A percentile compares a stretch with the other conserved stretches of the same genome.
phyloP scores from a whole-genome alignment of 2,888 invertebrate genomes.

The Endomychus coccineus region DNA sequence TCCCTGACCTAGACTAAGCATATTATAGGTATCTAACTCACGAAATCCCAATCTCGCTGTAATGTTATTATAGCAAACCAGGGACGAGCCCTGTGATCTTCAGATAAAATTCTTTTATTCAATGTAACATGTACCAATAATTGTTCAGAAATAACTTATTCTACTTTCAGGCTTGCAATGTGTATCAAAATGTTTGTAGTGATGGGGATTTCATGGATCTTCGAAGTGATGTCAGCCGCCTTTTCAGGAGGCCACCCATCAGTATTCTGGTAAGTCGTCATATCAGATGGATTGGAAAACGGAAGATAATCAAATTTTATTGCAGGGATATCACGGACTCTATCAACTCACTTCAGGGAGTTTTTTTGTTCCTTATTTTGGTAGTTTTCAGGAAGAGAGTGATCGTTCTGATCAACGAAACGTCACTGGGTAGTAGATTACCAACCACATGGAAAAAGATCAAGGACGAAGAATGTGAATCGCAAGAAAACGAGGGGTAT shows the following conservation, averaged over 20 bases:
- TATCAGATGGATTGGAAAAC: constrained; percentile 8
- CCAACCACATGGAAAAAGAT: constrained; percentile 38
- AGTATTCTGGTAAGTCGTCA: constrained; percentile 34
- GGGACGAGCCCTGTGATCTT: too few species aligned
- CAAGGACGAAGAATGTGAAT: constrained; percentile 45
- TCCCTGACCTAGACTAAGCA: too few species aligned
- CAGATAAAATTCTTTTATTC: too few species aligned
- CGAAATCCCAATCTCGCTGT: too few species aligned
- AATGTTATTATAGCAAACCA: too few species aligned
- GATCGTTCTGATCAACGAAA: constrained; percentile 46
- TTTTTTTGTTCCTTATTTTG: constrained; percentile 53
- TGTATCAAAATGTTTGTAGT: constrained; percentile 60
- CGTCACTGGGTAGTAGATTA: constrained; percentile 31
- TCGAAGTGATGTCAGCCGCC: constrained; percentile 52
- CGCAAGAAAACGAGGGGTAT: constrained; percentile 42
- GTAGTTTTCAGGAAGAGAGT: constrained; percentile 52
- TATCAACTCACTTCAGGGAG: constrained; percentile 54
- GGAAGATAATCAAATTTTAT: too few species aligned
- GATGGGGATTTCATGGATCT: constrained; percentile 67
- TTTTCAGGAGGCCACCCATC: constrained; percentile 25
- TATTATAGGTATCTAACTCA: too few species aligned
- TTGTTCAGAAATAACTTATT: constrained; percentile 7
- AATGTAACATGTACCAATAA: too few species aligned
- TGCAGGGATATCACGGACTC: constrained; percentile 52
- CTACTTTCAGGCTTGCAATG: constrained; percentile 50